Evolutionary conservation across 1,140 invertebrate genomes (phyloP), one percentile per base, ranked within the genome.

Genomic region (Lepidurus arcticus): DNA sequence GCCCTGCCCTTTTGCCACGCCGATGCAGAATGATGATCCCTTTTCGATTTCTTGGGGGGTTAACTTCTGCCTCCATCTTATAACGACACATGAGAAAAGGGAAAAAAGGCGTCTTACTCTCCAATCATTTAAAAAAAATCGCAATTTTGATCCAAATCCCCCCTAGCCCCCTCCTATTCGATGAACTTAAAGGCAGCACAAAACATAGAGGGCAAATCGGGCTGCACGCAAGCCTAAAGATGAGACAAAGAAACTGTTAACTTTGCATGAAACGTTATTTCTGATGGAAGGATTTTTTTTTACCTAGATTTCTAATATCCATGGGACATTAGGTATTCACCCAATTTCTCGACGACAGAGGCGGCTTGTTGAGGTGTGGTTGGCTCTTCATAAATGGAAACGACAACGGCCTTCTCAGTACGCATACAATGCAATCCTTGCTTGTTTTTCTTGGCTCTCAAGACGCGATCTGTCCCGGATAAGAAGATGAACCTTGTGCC

Each of bases 291-390:
- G 34, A 34, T 34, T 34, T 34, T 34, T 26, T 26, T 34, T 65
- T 65, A 65, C 53, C 53, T 11, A 65, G 53, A 13, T 65, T 47
- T 75, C 78, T 95, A 95, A 92, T 94, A 96, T 90, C 94, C 93
- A 89, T 93, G 94, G 88, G 89, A 91, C 88, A 95, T 90, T 90
- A 95, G 91, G 91, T 96, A 95, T 88, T 96, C 94, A 88, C 94
- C 94, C 90, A 96, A 90, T 89, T 95, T 95, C 90, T 96, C 94
- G 86, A 95, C 94, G 86, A 95, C 93, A 82, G 93, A 94, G 85
- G 94, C 94, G 84, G 93, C 93, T 88, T 96, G 94, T 87, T 95
- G 93, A 86, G 94, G 94, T 88, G 95, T 93, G 87, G 95, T 94
- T 84, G 94, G 94, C 88, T 95, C 93, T 90, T 95, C 93, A 85